phyloP scores from a whole-genome alignment of 2,113 vertebrate species.

The Ptyas mucosa region DNA sequence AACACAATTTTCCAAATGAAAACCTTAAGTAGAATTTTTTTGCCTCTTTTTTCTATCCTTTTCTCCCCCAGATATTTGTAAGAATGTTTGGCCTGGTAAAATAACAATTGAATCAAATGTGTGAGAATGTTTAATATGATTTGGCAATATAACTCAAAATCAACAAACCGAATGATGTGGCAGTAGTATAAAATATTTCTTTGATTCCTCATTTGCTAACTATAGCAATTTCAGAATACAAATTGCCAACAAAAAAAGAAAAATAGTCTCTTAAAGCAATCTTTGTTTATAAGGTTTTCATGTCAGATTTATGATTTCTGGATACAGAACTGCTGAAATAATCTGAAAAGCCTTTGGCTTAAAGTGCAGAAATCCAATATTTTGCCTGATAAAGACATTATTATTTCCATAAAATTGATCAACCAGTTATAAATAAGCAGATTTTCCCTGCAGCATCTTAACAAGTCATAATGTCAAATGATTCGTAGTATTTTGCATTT shows the following conservation, averaged over 20 bases:
- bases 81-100: background rate
- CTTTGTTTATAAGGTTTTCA: constrained; percentile 30
- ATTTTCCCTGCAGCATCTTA: constrained; percentile 12
- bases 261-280: constrained; percentile 39
- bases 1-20: background rate
- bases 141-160: constrained; percentile 54
- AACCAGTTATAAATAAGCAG: constrained; percentile 44
- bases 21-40: background rate
- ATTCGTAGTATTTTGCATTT: constrained; percentile 20
- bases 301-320: constrained; percentile 58
- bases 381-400: constrained; percentile 52
- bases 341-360: constrained; percentile 45
- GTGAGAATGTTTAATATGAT: constrained; percentile 57
- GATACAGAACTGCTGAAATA: constrained; percentile 51
- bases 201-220: constrained; percentile 56
- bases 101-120: constrained; percentile 53
- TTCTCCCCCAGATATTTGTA: background rate
- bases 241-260: constrained; percentile 42
- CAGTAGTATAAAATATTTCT: constrained; percentile 46
- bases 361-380: constrained; percentile 49
- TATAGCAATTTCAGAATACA: constrained; percentile 48
- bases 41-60: background rate
- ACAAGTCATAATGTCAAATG: background rate
- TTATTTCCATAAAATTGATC: constrained; percentile 45
- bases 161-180: constrained; percentile 32